Evolutionary conservation across 2,888 invertebrate species (phyloP).

Genomic region (Lymantria monacha): DNA sequence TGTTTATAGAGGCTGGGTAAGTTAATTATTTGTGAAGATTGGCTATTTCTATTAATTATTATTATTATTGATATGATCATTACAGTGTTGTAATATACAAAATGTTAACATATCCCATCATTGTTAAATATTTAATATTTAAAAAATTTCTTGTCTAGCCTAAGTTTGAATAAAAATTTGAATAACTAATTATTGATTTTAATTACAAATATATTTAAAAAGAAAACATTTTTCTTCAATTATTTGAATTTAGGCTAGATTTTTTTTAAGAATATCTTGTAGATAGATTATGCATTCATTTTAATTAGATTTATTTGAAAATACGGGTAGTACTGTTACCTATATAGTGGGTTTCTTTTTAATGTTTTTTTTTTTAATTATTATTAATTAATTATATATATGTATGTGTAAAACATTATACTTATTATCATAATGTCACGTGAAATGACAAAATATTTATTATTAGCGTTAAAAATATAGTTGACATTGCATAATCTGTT

Average conservation of each 20-base stretch:
- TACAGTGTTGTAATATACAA: slow-evolving; percentile 46
- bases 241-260: slow-evolving; percentile 31
- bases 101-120: slow-evolving; percentile 64
- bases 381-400: slow-evolving; percentile 1
- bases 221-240: slow-evolving; percentile 4
- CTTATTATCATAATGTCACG: slow-evolving; percentile 67
- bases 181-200: slow-evolving; percentile 1
- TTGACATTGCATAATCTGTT: slow-evolving; percentile 34
- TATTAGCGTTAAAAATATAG: slow-evolving; percentile 50
- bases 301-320: slow-evolving; percentile 41
- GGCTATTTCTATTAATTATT: slow-evolving; percentile 43
- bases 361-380: slow-evolving; percentile 38
- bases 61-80: slow-evolving; percentile 29
- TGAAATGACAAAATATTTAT: slow-evolving; percentile 49
- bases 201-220: not conserved
- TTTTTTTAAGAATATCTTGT: slow-evolving; percentile 23
- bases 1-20: slow-evolving; percentile 25
- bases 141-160: slow-evolving; percentile 38
- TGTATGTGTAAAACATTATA: slow-evolving; percentile 7
- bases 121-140: slow-evolving; percentile 46
- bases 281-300: slow-evolving; percentile 31
- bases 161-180: slow-evolving; percentile 25
- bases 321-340: slow-evolving; percentile 59
- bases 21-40: slow-evolving; percentile 21
- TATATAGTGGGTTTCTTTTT: slow-evolving; percentile 37